phyloP scores from a whole-genome alignment of 92 coral and sea anemone species.

The Pocillopora meandrina region DNA sequence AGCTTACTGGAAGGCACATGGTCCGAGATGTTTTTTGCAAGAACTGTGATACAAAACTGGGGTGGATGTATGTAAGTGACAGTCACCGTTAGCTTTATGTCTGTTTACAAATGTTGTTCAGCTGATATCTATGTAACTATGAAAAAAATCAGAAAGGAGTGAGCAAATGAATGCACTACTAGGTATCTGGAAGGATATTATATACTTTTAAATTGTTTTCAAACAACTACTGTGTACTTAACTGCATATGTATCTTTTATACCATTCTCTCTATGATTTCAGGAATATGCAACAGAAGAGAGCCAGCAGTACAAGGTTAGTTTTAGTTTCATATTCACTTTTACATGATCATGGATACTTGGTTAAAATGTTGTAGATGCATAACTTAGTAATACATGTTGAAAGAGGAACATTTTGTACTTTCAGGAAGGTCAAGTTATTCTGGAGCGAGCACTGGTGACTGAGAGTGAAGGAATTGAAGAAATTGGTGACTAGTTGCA shows the following conservation, averaged over 20 bases:
- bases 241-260: neutral
- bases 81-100: neutral
- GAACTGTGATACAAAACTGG: conserved; percentile 95
- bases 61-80: conserved; percentile 99
- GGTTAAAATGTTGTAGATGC: neutral
- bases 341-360: neutral
- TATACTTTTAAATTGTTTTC: too few species aligned
- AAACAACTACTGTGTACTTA: neutral
- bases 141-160: neutral
- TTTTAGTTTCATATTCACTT: neutral
- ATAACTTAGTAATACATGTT: neutral
- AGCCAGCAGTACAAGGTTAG: conserved; percentile 92
- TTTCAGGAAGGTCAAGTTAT: conserved; percentile 93
- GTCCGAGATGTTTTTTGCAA: conserved; percentile 98
- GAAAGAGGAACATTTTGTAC: neutral
- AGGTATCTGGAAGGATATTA: too few species aligned
- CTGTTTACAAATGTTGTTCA: too few species aligned
- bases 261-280: neutral
- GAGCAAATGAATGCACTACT: too few species aligned
- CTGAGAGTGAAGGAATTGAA: conserved; percentile 94
- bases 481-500: conserved; percentile 77
- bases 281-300: conserved; percentile 98
- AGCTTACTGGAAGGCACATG: conserved; percentile 98
- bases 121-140: neutral
- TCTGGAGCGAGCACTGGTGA: conserved; percentile 94